Base-by-base conservation (phyloP, 2,113 vertebrate genomes). In the Leiothrix lutea region DNA sequence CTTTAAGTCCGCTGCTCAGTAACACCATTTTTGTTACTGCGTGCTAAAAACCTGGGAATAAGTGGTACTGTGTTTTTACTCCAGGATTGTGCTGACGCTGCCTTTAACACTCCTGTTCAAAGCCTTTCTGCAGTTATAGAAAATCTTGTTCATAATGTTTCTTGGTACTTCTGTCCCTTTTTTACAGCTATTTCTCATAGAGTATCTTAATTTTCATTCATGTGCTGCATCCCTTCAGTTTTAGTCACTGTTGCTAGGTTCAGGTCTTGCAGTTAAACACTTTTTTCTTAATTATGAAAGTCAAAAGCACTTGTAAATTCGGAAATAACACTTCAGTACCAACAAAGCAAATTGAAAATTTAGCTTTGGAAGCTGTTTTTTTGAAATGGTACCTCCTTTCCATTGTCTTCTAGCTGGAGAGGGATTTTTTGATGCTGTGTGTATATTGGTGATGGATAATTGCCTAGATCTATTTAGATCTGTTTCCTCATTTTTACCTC, bases 21-120 rank as follows among this genome's bases (percentile, higher is more conserved):
- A 65, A 31, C 33, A 16, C 14, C 2, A 0, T 8, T 88, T 84
- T 31, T 81, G 40, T 45, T 87, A 73, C 77, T 81, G 20, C 21
- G 3, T 14, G 54, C 50, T 75, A 8, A 60, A 74, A 45, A 18
- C 18, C 48, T 21, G 42, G 33, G 29, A 51, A 14, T 13, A 53
- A 61, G 19, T 73, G 69, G 38, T 62, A 9, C 47, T 29, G 17
- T 64, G 12, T 31, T 61, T 64, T 58, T 57, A 22, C 5, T 19
- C 11, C 45, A 19, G 23, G 23, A 11, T 22, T 0, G 0, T 33
- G 44, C 20, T 62, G 35, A 11, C 9, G 0, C 8, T 26, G 2
- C 53, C 40, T 86, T 47, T 70, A 56, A 53, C 31, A 1, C 4
- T 84, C 20, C 35, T 13, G 5, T 73, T 62, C n/a, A 33, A 1